phyloP scores from a whole-genome alignment of 2,888 invertebrate genomes.

The Megaustenia siamemsis region DNA sequence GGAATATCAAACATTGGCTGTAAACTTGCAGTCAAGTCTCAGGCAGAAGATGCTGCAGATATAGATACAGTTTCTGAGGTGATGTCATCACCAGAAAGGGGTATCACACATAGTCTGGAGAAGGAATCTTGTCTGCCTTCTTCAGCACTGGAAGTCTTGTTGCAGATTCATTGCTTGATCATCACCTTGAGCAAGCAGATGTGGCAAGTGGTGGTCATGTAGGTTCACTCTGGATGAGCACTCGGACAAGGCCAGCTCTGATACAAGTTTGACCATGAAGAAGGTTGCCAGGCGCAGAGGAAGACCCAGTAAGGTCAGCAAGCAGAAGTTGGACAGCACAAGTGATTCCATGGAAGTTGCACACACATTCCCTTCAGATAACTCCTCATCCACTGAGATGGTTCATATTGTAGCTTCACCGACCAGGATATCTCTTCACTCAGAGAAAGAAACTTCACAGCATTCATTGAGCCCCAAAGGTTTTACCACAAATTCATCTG shows the following conservation, averaged over 20 bases:
- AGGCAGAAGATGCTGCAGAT: background rate
- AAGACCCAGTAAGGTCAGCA: background rate
- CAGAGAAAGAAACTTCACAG: background rate
- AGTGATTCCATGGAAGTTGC: background rate
- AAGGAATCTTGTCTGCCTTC: background rate
- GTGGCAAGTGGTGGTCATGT: background rate
- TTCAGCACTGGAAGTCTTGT: background rate
- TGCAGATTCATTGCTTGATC: conserved; percentile 4
- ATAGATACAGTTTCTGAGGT: background rate
- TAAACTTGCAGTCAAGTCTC: no score
- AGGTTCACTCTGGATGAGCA: background rate
- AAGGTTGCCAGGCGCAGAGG: background rate
- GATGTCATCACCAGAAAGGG: background rate
- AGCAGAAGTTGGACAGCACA: background rate
- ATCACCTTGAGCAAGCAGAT: background rate
- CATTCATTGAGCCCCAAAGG: background rate
- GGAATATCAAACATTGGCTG: no score
- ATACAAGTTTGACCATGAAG: background rate
- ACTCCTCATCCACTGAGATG: background rate
- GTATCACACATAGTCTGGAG: background rate
- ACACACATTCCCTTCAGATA: no score
- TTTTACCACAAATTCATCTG: background rate
- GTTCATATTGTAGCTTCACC: background rate
- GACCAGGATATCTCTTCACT: background rate
- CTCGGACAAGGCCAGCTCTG: background rate